phyloP scores from a whole-genome alignment of 2,888 invertebrate genomes.

The Caenorhabditis panamensis region DNA sequence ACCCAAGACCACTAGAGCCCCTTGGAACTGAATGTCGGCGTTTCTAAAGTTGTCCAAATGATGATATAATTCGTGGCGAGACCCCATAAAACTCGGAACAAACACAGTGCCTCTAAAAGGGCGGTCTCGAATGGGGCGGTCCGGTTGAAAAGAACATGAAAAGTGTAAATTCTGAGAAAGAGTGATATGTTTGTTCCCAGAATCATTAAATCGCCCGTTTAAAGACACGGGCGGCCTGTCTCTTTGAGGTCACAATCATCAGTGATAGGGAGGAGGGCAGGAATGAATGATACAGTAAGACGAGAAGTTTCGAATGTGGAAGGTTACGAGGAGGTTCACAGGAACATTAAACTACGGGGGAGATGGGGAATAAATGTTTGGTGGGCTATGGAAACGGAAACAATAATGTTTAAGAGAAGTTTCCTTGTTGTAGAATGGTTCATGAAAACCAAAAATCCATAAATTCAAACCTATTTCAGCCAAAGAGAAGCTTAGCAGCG shows the following conservation, averaged over 20 bases:
- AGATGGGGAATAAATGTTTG: not conserved
- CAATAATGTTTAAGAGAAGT: too few relatives aligned
- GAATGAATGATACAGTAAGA: conserved; percentile 1
- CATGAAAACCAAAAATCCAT: too few relatives aligned
- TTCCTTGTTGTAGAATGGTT: too few relatives aligned
- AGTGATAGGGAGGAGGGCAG: not conserved
- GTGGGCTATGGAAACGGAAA: not conserved
- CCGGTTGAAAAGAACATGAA: conserved; percentile 7
- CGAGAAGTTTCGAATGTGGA: not conserved
- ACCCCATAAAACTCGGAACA: not conserved
- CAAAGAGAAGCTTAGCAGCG: too few relatives aligned
- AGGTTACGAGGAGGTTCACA: conserved; percentile 7
- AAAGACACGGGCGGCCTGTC: not conserved
- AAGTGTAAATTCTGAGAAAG: conserved; percentile 2
- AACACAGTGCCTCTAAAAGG: not conserved
- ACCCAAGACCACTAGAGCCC: not conserved
- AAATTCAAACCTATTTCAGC: too few relatives aligned
- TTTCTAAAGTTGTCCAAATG: too few relatives aligned
- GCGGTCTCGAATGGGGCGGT: conserved; percentile 1
- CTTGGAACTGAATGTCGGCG: not conserved
- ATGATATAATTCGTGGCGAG: not conserved
- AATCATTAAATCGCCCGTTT: not conserved
- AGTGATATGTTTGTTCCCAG: conserved; percentile 16
- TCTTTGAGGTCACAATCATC: conserved; percentile 1
- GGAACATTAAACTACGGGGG: not conserved